Base-by-base conservation (phyloP, 2,888 invertebrate genomes). In the Oxyteleia sp. region DNA sequence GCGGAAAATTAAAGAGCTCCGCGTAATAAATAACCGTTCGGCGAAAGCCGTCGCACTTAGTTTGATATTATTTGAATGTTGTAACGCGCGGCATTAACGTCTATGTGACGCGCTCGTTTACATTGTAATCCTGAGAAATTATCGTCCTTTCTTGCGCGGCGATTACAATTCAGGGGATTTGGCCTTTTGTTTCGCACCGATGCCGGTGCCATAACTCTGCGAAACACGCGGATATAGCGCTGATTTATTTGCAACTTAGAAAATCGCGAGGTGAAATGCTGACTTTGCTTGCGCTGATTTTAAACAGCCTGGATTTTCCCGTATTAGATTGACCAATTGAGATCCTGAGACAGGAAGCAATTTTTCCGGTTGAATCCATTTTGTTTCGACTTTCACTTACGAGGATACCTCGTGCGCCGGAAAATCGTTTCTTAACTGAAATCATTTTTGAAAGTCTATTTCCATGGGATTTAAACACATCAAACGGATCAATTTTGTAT, bases 61-160 rank as follows among this genome's bases (percentile, higher is more conserved):
- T 69, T 32, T 69, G 35, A 55, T 69, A 51, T 69, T 69, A 57
- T 57, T 55, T 69, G 45, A 57, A 69, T 69, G 29, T 68, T 32
- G n/a, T 41, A 11, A 16, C 43, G 23, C 11, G 23, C 43, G 53
- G 23, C 5, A 23, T 23, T 23, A 23, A 5, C 23, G 23, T 23
- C 23, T 2, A 23, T 23, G 23, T 23, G 2, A 23, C 23, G 23
- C 23, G 23, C 2, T 23, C 23, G 23, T 23, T 23, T 23, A 23
- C 2, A 23, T 23, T 23, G 5, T 23, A 41, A 59, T 18, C 10
- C 59, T 59, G 20, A 41, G 38, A 49, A 64, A 47, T 64, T 35
- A 38, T 64, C 32, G 64, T 64, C 49, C 20, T 47, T 20, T 32
- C 63, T 35, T 11, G 15, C 15, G 1, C 13, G 18, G 23, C 35